Evolutionary conservation across 53 echinoderm and acorn worm species (phyloP), one percentile per base, ranked within the genome.

Genomic region (Actinopyga echinites): DNA sequence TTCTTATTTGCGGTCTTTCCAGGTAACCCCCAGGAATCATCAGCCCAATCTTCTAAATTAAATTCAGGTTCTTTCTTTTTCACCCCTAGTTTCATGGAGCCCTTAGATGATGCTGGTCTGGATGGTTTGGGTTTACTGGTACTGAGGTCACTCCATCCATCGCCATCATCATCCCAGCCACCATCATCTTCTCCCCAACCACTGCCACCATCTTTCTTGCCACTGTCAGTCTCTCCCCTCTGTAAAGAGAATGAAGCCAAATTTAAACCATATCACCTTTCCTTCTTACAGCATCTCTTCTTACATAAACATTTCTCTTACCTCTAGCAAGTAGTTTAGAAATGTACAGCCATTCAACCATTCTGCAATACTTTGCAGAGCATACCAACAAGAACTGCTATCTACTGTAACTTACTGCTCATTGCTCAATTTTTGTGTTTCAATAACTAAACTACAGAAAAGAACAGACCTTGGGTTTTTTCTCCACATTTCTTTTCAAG

Each of bases 141-240:
- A 20, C 26, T 61, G 20, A 60, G 62, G 28, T 80, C 81, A 25
- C 60, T 44, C 81, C 60, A 80, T 37, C 62, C 81, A 62, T 80
- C 62, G 2, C 60, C 81, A 10, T 59, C 30, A 30, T 30, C 30
- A 62, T 62, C 30, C 30, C 44, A 40, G 25, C 44, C 42, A 1
- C 44, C 44, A 20, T 44, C 44, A 40, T 34, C 26, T 25, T 44
- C 71, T 42, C 28, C 71, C 71, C 42, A 42, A 40, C 89, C 86
- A 40, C 89, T 90, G 82, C 93, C 91, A 64, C 92, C 86, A 75
- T 89, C 88, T 69, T 90, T 75, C 89, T 89, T 89, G 33, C 89
- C 89, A 66, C 75, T 91, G 62, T 56, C 90, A 22, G 28, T 28
- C 3, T 63, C 31, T 13, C 17, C 15, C 49, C 0, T 49, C 49